These are phyloP conservation scores for Mythimna impura DNA, from an alignment of 2,888 invertebrate genomes.

Conservation along the genomic window DNA sequence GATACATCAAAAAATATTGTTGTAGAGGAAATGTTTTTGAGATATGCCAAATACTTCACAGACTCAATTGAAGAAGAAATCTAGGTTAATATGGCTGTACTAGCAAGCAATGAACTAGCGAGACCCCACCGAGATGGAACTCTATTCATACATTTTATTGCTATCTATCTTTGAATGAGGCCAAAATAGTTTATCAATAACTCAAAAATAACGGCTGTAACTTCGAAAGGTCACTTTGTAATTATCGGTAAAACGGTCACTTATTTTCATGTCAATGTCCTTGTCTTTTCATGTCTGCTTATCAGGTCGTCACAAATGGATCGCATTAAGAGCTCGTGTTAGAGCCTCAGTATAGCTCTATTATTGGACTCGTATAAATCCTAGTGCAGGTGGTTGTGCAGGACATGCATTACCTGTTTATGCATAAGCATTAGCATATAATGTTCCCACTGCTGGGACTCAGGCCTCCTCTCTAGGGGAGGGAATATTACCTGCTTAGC, in stretches of 20 bases:
- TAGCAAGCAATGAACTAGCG: constrained; percentile 35
- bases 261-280: no score
- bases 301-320: no score
- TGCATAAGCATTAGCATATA: no score
- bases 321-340: no score
- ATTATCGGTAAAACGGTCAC: neutral
- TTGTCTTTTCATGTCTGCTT: no score
- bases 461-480: no score
- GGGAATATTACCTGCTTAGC: no score
- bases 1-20: neutral
- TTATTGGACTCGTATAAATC: no score
- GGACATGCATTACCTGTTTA: no score
- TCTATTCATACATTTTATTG: constrained; percentile 24
- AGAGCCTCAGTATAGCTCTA: no score
- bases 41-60: neutral
- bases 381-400: no score
- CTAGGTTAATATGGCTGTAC: constrained; percentile 48
- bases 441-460: no score
- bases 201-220: neutral
- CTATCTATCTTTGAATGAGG: constrained; percentile 9
- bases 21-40: neutral
- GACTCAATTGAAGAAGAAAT: constrained; percentile 34
- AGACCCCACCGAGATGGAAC: constrained; percentile 22
- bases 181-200: neutral
- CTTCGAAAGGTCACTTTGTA: neutral